These are phyloP conservation scores for Drosophila quinaria DNA, from an alignment of 2,888 invertebrate species.

Conservation along the genomic window DNA sequence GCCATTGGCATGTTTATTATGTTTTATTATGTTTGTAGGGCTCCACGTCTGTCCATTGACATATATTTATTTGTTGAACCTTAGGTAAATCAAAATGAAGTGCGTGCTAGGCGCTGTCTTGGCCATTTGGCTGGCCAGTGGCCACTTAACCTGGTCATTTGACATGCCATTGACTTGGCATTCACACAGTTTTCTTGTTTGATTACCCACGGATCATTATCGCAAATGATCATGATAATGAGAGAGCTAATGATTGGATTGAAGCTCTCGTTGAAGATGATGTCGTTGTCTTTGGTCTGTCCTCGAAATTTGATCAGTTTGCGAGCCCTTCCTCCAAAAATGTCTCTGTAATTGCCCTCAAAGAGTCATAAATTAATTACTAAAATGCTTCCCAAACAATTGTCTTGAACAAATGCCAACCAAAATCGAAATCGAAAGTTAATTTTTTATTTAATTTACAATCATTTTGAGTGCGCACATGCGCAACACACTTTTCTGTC, in stretches of 20 bases:
- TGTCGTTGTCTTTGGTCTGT: conserved; percentile 8
- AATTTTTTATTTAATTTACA: conserved; percentile 69
- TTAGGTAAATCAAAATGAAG: conserved; percentile 42
- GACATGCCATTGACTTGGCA: conserved; percentile 73
- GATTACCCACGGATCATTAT: conserved; percentile 73
- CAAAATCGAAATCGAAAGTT: conserved; percentile 64
- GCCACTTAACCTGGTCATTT: conserved; percentile 56
- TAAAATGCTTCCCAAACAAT: conserved; percentile 31
- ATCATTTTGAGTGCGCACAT: conserved; percentile 50
- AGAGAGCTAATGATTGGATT: conserved; percentile 56
- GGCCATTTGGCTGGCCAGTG: conserved; percentile 45
- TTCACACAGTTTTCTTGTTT: conserved; percentile 66
- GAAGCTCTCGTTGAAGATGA: conserved; percentile 5
- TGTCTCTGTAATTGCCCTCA: conserved; percentile 59
- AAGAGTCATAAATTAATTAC: conserved; percentile 70
- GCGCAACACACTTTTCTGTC: conserved; percentile 30
- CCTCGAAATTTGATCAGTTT: conserved; percentile 47
- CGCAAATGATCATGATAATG: conserved; percentile 56
- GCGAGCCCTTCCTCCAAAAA: conserved; percentile 23
- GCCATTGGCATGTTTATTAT: conserved; percentile 64
- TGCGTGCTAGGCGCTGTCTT: conserved; percentile 55
- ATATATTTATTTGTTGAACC: conserved; percentile 28
- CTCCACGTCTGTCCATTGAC: conserved; percentile 21
- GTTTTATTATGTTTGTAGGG: conserved; percentile 48
- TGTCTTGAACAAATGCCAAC: conserved; percentile 22